Evolutionary conservation across 1,140 invertebrate genomes (phyloP).

Genomic region (Drosophila mauritiana): DNA sequence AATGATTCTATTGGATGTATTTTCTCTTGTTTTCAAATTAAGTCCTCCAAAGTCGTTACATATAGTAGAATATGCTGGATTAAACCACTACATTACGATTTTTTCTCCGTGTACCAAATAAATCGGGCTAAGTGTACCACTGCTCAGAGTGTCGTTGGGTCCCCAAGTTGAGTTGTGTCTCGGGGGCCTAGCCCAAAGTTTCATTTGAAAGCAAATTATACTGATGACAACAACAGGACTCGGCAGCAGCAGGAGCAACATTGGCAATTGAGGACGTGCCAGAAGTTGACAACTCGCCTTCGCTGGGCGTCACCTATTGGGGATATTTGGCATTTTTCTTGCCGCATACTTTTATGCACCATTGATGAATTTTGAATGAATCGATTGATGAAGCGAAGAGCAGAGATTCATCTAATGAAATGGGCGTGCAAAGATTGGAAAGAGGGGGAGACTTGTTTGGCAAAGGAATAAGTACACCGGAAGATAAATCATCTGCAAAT

Average conservation of each 20-base stretch:
- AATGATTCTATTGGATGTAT: no score
- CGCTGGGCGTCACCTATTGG: conserved; percentile 19
- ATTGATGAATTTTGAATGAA: conserved; percentile 53
- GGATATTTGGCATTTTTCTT: conserved; percentile 33
- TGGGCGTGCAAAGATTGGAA: neutral
- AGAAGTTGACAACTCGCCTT: conserved; percentile 25
- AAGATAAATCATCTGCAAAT: neutral
- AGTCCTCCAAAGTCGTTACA: no score
- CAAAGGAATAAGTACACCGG: neutral
- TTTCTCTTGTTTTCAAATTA: no score
- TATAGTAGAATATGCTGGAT: no score
- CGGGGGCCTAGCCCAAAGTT: conserved; percentile 24
- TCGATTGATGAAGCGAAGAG: conserved; percentile 24
- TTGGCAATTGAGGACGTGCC: conserved; percentile 46
- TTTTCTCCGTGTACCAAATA: conserved; percentile 18
- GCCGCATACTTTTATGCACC: conserved; percentile 27
- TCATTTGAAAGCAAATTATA: conserved; percentile 47
- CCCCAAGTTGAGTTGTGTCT: conserved; percentile 17
- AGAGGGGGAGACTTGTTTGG: conserved; percentile 1
- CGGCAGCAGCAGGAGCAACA: conserved; percentile 14
- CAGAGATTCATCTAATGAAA: conserved; percentile 34
- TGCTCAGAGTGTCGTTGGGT: neutral
- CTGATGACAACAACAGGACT: conserved; percentile 38
- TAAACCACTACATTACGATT: neutral
- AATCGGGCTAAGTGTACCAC: conserved; percentile 16